These are phyloP conservation scores for Saccostrea cuccullata DNA, from an alignment of 1,140 invertebrate species.

Conservation along the genomic window DNA sequence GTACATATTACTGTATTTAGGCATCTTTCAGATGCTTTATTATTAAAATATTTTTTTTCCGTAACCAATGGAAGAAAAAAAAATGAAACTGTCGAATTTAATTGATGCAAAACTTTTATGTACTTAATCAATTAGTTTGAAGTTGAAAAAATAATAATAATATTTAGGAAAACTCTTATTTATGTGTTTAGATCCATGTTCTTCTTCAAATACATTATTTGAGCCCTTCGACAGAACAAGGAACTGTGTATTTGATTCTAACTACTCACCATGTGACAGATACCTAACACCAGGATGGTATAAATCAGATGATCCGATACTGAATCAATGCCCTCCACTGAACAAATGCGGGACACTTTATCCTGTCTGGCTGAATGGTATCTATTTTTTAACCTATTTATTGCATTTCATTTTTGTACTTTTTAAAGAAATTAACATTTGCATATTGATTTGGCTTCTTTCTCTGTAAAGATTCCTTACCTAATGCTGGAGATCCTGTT, in stretches of 20 bases:
- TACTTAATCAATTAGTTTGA: too few species aligned
- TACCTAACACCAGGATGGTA: neutral
- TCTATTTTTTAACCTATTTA: neutral
- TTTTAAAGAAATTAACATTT: too few species aligned
- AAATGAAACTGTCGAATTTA: too few species aligned
- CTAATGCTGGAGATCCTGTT: neutral
- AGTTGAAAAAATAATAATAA: too few species aligned
- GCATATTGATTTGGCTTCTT: neutral
- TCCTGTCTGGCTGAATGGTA: constrained; percentile 3
- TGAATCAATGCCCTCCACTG: neutral
- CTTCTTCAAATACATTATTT: neutral
- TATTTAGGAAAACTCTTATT: neutral
- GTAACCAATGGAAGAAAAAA: too few species aligned
- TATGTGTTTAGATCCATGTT: neutral
- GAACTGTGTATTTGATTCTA: neutral
- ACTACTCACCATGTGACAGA: neutral
- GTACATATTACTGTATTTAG: too few species aligned
- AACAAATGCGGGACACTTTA: neutral
- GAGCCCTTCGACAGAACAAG: neutral
- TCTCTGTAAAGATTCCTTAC: neutral
- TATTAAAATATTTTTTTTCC: too few species aligned
- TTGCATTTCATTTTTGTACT: too few species aligned
- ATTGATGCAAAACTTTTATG: too few species aligned
- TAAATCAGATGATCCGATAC: neutral
- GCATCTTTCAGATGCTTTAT: too few species aligned